A percentile compares a stretch with the other conserved stretches of the same genome.
phyloP scores from a whole-genome alignment of 2,113 vertebrate species.

The Lophius piscatorius region DNA sequence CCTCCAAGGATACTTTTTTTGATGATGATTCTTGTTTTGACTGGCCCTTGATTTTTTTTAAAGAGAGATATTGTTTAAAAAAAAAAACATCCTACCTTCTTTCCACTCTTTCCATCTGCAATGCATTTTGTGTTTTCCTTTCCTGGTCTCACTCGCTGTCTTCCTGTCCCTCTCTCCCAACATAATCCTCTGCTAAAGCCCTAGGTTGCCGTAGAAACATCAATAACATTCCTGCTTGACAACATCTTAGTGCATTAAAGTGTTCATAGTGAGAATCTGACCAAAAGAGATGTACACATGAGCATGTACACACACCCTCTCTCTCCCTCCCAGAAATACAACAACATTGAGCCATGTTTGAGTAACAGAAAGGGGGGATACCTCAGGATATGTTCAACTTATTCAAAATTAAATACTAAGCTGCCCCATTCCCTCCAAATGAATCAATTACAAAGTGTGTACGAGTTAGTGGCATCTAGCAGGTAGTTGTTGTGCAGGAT shows the following conservation, averaged over 20 bases:
- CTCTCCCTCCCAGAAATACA: slow-evolving; percentile 25
- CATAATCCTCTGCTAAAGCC: slow-evolving; percentile 81
- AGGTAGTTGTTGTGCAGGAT: no score
- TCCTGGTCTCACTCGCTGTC: slow-evolving; percentile 37
- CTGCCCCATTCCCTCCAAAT: no score
- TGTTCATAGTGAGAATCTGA: slow-evolving; percentile 71
- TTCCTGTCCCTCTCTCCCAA: slow-evolving; percentile 48
- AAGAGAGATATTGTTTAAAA: slow-evolving; percentile 18
- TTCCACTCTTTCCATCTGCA: slow-evolving; percentile 43
- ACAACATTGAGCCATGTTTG: no score
- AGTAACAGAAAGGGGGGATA: no score
- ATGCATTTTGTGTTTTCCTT: slow-evolving; percentile 49
- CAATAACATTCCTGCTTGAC: slow-evolving; percentile 86
- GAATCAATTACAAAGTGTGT: no score
- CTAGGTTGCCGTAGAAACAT: slow-evolving; percentile 85
- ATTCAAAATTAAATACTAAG: no score
- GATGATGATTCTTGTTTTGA: no score
- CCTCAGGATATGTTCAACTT: no score
- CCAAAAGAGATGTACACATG: slow-evolving; percentile 12
- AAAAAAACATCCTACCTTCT: neutral
- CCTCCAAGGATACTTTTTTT: no score
- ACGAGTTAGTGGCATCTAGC: no score
- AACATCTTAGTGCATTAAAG: slow-evolving; percentile 85
- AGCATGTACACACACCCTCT: slow-evolving; percentile 11
- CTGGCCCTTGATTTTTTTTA: slow-evolving; percentile 19